A percentile compares a stretch with the other conserved stretches of the same genome.
Conservation (phyloP, 2,797 vertebrate genomes). For the Antrozous pallidus region DNA sequence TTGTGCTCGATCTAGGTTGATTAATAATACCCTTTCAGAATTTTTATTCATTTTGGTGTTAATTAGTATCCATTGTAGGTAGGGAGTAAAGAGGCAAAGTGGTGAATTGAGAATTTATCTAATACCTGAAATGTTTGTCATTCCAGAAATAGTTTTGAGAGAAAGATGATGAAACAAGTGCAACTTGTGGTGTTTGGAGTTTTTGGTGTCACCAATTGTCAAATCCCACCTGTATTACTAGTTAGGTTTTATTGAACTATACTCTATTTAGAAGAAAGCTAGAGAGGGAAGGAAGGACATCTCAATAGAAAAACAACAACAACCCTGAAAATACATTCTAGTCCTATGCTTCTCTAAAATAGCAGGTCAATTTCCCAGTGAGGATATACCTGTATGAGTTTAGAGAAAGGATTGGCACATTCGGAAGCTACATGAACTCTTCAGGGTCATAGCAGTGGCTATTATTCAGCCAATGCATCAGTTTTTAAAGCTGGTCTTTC, state of each 20-base stretch:
- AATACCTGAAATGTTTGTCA: neutral
- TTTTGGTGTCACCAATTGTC: neutral
- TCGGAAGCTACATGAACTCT: neutral
- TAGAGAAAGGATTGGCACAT: neutral
- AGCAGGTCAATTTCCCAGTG: neutral
- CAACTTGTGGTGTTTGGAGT: neutral
- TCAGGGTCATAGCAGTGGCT: neutral
- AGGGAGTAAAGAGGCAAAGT: neutral
- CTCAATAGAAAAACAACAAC: neutral
- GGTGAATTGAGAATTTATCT: neutral
- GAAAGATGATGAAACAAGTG: neutral
- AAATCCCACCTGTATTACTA: neutral
- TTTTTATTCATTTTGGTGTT: neutral
- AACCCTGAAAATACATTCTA: neutral
- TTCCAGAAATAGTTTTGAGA: neutral
- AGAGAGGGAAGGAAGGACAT: neutral
- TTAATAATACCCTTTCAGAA: neutral
- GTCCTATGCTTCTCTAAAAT: neutral
- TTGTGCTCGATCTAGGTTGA: neutral
- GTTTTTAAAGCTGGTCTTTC: neutral
- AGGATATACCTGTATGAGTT: neutral
- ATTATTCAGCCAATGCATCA: neutral
- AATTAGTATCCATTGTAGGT: neutral
- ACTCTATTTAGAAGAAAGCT: neutral
- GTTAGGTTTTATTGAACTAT: neutral